Evolutionary conservation across 1,140 invertebrate genomes (phyloP), one percentile per base, ranked within the genome.

Genomic region (Zaprionus lachaisei): DNA sequence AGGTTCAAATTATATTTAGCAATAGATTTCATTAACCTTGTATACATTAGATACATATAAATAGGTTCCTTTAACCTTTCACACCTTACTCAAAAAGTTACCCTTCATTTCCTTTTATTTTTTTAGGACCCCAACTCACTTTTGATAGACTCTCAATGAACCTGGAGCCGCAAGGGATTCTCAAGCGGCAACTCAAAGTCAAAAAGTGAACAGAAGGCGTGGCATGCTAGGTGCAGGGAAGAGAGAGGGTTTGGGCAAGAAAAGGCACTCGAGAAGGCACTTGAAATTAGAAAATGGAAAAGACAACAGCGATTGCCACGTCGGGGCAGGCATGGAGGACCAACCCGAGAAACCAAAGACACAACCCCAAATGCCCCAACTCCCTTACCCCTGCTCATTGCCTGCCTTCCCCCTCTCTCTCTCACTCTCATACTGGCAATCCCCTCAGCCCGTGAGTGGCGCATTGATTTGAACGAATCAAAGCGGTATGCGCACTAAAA

Each of bases 381-480:
- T 11, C 41, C 14, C 38, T 41, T n/a, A 6, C 38, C 38, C 14
- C 38, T 47, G 49, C 41, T n/a, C 49, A 11, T 26, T 28, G 5
- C 15, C 15, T 41, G 17, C 6, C 41, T 38, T 2, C n/a, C 56
- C 17, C 49, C 51, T 14, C 12, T 26, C 60, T 37, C 5, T 3
- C 2, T 12, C 47, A 17, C 37, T 1, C 51, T 5, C 11, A 22
- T 24, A 7, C 20, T 24, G 26, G 12, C 54, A 58, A 72, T 41
- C 70, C 76, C 79, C 79, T 54, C 72, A 66, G 74, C 66, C 71
- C 73, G 77, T 80, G 65, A 72, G 78, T 77, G 81, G 63, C 81
- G 84, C 84, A 89, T 89, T 89, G 84, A 89, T 89, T 89, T 89
- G 85, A 90, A 89, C 84, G 84, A 89, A 89, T 89, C 84, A 89